Base-by-base conservation (phyloP, 1,140 invertebrate genomes). In the Branchinecta lindahli region DNA sequence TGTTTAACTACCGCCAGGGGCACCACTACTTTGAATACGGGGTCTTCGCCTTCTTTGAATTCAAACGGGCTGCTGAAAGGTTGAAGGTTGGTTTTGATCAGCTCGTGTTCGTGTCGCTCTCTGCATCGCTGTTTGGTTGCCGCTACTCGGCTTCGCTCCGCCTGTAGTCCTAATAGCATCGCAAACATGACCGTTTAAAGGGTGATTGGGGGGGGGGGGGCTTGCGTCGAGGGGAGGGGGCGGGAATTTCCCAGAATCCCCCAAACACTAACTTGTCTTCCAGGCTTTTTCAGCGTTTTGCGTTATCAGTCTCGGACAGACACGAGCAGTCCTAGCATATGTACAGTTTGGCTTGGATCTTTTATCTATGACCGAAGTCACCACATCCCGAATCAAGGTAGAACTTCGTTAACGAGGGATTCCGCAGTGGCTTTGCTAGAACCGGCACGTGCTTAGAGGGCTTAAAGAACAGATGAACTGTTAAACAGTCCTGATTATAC, bases 281-380 rank as follows among this genome's bases (percentile, higher is more conserved):
- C 74, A 80, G 79, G 79, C 76, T 68, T 80, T 80, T 71, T 73
- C 67, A 69, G 75, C 75, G 70, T 76, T 75, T 73, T 15, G 12
- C 6, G 52, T 20, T 15, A 61, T 61, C 12, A 15, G 52, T 20
- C 18, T 61, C 12, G 52, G 52, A 15, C 52, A 61, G 18, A 61
- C 52, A 61, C 12, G 52, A 20, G 52, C 52, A 61, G 18, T 20
- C 6, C 12, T 61, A 15, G 52, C 52, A 15, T 61, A 61, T 20
- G 52, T 61, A 61, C 52, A 61, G 52, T 12, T 61, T 61, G 52
- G 12, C 12, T 61, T 61, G 18, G 52, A 61, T 20, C 12, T 20
- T 15, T 61, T 61, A 20, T 12, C 52, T 20, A 61, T 20, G 12
- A 61, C 18, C 18, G 18, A 61, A 61, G 52, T 61, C 18, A 61